Evolutionary conservation across 2,113 vertebrate species (phyloP).

Genomic region (Paramisgurnus dabryanus): DNA sequence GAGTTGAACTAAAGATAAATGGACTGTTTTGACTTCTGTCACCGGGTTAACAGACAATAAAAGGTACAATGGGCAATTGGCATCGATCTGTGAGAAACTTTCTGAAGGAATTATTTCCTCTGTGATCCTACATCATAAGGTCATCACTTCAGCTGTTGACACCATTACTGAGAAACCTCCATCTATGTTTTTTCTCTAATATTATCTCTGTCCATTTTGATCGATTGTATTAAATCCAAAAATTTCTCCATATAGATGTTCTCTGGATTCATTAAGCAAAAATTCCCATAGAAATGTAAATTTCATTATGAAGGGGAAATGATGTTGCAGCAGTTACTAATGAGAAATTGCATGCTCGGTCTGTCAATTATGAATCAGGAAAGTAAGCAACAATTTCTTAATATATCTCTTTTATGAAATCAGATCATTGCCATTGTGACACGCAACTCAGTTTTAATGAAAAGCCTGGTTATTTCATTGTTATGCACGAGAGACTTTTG

Average conservation of each 20-base stretch:
- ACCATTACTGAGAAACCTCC: slow-evolving; percentile 56
- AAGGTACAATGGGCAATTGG: slow-evolving; percentile 13
- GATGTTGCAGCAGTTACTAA: background rate
- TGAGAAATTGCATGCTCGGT: background rate
- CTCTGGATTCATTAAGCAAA: background rate
- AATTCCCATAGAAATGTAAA: background rate
- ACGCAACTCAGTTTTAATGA: background rate
- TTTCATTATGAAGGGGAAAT: background rate
- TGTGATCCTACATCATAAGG: slow-evolving; percentile 30
- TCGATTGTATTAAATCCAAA: background rate
- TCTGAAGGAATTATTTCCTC: slow-evolving; percentile 39
- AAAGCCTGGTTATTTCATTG: background rate
- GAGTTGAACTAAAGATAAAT: slow-evolving; percentile 48
- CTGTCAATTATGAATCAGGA: background rate
- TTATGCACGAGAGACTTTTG: background rate
- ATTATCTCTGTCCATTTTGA: background rate
- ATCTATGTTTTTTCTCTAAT: background rate
- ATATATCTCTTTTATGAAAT: background rate
- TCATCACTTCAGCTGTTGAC: slow-evolving; percentile 55
- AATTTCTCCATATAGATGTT: background rate
- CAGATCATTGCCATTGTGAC: background rate
- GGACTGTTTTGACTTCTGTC: slow-evolving; percentile 24
- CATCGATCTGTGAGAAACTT: slow-evolving; percentile 55
- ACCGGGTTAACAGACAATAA: slow-evolving; percentile 41
- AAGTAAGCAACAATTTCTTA: slow-evolving; percentile 2